A percentile compares a stretch with the other conserved stretches of the same genome.
Evolutionary conservation across 2,797 vertebrate species (phyloP).

Genomic region (Tadarida brasiliensis): DNA sequence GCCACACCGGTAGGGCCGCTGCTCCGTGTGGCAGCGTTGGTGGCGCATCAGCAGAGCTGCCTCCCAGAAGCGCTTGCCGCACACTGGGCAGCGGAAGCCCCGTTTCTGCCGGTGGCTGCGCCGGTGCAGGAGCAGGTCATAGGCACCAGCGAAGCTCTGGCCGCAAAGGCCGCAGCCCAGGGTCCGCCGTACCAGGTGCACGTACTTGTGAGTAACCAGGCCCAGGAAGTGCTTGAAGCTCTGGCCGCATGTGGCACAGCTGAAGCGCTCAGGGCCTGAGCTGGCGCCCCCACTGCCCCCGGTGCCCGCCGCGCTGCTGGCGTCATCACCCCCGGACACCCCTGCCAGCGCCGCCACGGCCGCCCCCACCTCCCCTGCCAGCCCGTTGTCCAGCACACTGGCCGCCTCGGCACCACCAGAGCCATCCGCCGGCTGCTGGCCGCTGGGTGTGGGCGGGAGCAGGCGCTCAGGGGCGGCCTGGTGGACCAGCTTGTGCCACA

Average conservation of each 20-base stretch:
- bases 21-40: constrained; percentile 95
- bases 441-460: constrained; percentile 40
- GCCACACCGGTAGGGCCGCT: constrained; percentile 94
- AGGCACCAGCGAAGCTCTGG: constrained; percentile 85
- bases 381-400: constrained; percentile 78
- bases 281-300: constrained; percentile 72
- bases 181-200: constrained; percentile 86
- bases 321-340: constrained; percentile 65
- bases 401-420: constrained; percentile 38
- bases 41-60: constrained; percentile 94
- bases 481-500: constrained; percentile 89
- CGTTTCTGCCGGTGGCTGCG: constrained; percentile 88
- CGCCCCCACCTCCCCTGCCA: constrained; percentile 78
- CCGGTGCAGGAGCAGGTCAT: constrained; percentile 87
- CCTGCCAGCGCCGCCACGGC: constrained; percentile 58
- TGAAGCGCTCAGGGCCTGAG: constrained; percentile 82
- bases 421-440: constrained; percentile 57
- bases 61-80: constrained; percentile 96
- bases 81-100: constrained; percentile 94
- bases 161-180: constrained; percentile 86
- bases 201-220: constrained; percentile 89
- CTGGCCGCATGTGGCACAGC: constrained; percentile 87
- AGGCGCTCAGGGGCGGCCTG: constrained; percentile 84
- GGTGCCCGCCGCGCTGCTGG: not conserved
- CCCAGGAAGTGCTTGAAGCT: constrained; percentile 88